phyloP scores from a whole-genome alignment of 2,797 vertebrate species.

The Esox lucius region DNA sequence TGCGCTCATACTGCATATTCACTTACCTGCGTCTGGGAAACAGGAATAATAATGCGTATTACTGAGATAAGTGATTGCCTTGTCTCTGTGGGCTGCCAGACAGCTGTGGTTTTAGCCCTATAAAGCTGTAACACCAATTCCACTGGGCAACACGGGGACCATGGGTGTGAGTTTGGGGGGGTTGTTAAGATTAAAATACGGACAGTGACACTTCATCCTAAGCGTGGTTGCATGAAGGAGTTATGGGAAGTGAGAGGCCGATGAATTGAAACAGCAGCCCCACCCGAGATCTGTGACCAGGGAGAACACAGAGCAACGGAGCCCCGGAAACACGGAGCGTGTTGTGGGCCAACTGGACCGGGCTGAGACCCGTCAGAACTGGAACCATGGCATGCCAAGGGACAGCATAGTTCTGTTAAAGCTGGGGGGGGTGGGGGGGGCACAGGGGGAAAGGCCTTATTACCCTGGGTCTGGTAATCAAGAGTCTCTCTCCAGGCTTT shows the following conservation, averaged over 20 bases:
- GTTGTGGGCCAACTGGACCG: not conserved
- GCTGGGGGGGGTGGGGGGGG: not conserved
- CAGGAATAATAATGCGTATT: slow-evolving; percentile 73
- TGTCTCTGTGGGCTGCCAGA: slow-evolving; percentile 56
- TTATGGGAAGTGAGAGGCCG: slow-evolving; percentile 37
- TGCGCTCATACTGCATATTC: slow-evolving; percentile 51
- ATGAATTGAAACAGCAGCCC: slow-evolving; percentile 13
- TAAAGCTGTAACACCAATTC: slow-evolving; percentile 37
- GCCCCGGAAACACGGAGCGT: not conserved
- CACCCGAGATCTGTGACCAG: not conserved
- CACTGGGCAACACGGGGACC: slow-evolving; percentile 34
- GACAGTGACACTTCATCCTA: not conserved
- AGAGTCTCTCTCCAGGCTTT: slow-evolving; percentile 14
- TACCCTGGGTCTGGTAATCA: not conserved
- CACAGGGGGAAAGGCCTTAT: not conserved
- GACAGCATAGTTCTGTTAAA: not conserved
- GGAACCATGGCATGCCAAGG: not conserved
- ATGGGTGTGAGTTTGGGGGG: slow-evolving; percentile 10
- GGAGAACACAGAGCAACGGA: not conserved
- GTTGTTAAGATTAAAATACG: slow-evolving; percentile 49
- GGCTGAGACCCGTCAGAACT: not conserved
- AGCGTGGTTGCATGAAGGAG: slow-evolving; percentile 50
- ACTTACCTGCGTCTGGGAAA: slow-evolving; percentile 68
- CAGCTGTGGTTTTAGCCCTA: slow-evolving; percentile 37
- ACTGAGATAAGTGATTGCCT: slow-evolving; percentile 69